These are phyloP conservation scores for Podarcis raffonei DNA, from an alignment of 2,113 vertebrate genomes.

Conservation along the genomic window DNA sequence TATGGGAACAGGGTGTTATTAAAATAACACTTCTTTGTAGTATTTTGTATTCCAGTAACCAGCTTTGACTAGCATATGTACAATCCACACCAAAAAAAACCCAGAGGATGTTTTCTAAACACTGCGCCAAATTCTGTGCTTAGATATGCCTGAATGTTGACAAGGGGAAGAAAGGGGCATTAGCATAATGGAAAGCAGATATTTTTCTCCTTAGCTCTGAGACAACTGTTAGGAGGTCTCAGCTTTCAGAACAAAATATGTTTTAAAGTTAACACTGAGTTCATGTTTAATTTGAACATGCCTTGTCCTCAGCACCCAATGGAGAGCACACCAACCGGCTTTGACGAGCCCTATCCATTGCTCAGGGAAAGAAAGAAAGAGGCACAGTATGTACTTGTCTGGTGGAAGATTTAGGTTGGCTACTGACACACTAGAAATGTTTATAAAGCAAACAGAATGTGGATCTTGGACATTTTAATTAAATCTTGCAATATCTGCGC, in stretches of 20 bases:
- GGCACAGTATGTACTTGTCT: slow-evolving; percentile 75
- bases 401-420: slow-evolving; percentile 83
- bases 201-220: slow-evolving; percentile 16
- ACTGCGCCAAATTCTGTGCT: background rate
- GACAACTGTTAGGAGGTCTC: slow-evolving; percentile 4
- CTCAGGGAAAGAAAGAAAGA: slow-evolving; percentile 61
- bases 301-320: slow-evolving; percentile 70
- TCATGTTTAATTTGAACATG: slow-evolving; percentile 62
- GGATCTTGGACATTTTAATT: slow-evolving; percentile 81
- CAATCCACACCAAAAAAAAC: background rate
- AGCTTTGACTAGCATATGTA: background rate
- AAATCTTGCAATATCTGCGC: slow-evolving; percentile 73
- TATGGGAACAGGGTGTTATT: background rate
- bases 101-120: slow-evolving; percentile 24
- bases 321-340: slow-evolving; percentile 77
- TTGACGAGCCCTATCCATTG: slow-evolving; percentile 72
- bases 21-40: background rate
- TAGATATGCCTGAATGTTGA: background rate
- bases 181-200: slow-evolving; percentile 2
- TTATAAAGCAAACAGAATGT: slow-evolving; percentile 83
- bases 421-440: slow-evolving; percentile 78
- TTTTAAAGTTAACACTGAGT: slow-evolving; percentile 55
- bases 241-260: slow-evolving; percentile 28
- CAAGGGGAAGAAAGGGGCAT: slow-evolving; percentile 21
- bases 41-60: background rate